A percentile compares a stretch with the other conserved stretches of the same genome.
phyloP scores from a whole-genome alignment of 2,888 invertebrate species.

The Polydesmus complanatus region DNA sequence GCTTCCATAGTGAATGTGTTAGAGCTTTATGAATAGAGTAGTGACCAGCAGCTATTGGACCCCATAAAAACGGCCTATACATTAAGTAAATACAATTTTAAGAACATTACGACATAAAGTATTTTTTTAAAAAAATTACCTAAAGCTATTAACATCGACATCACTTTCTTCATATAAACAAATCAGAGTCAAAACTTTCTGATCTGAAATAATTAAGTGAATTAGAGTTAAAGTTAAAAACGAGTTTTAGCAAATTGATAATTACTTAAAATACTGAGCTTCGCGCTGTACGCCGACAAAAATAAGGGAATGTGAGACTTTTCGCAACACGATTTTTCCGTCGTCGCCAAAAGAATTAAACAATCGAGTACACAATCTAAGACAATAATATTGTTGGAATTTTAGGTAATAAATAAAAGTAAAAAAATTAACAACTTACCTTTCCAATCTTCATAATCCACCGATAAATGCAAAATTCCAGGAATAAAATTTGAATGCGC shows the following conservation, averaged over 20 bases:
- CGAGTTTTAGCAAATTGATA: no score
- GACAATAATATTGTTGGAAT: no score
- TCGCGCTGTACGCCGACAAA: background rate
- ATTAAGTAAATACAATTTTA: background rate
- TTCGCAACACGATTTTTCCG: background rate
- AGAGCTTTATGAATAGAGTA: background rate
- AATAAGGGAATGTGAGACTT: background rate
- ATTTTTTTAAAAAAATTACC: background rate
- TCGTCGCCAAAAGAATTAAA: background rate
- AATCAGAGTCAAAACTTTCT: background rate
- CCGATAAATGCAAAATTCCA: background rate
- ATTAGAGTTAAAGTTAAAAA: background rate
- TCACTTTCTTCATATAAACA: background rate
- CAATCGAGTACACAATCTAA: background rate
- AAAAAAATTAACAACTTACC: no score
- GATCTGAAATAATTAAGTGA: background rate
- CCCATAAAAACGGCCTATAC: background rate
- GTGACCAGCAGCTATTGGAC: background rate
- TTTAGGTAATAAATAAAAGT: no score
- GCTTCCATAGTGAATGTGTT: background rate
- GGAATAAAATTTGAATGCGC: background rate
- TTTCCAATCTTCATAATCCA: background rate
- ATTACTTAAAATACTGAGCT: background rate
- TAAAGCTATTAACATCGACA: background rate
- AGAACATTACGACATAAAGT: background rate